Base-by-base conservation (phyloP, 2,888 invertebrate species). In the Ditylenchus weischeri region DNA sequence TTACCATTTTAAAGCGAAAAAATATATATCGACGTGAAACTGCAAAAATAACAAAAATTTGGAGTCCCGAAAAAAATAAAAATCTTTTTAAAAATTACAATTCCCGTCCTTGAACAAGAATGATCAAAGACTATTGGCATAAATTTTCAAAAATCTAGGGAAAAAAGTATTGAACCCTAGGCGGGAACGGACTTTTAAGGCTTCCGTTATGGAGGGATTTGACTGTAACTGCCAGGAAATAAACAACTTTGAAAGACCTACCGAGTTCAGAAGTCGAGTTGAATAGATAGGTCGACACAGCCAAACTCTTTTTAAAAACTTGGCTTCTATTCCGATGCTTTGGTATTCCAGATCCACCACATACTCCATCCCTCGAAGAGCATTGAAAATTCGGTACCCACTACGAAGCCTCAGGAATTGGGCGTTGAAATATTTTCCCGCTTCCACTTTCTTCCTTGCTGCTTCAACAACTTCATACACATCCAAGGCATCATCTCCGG, bases 361-460 rank as follows among this genome's bases (percentile, higher is more conserved):
- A 83, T 92, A 92, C 83, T 91, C 91, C 88, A 91, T 89, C 60
- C 92, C 92, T 70, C 91, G 80, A 91, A 91, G 72, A 36, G 36
- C 49, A 54, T 67, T 65, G n/a, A 57, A 51, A 88, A 87, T 57
- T 70, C 74, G 73, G 60, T 80, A 80, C 58, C 79, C 77, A 65
- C 79, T 78, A 23, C 77, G 69, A 47, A 78, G 64, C 57, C 77
- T n/a, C 76, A 69, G 47, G 50, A 66, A 43, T 13, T 43, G 62
- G 21, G 19, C 21, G 10, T 47, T 50, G 7, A 49, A 60, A 21
- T 48, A 43, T 21, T 19, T 48, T 38, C 23, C 38, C 15, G 15
- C 49, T 64, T 64, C 64, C 35, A 64, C 23, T 19, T 54, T 35
- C n/a, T 5, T 63, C 35, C 62, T 36, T n/a, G 57, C 57, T 10